phyloP scores from a whole-genome alignment of 1,140 invertebrate genomes.

The Medauroidea extradentata region DNA sequence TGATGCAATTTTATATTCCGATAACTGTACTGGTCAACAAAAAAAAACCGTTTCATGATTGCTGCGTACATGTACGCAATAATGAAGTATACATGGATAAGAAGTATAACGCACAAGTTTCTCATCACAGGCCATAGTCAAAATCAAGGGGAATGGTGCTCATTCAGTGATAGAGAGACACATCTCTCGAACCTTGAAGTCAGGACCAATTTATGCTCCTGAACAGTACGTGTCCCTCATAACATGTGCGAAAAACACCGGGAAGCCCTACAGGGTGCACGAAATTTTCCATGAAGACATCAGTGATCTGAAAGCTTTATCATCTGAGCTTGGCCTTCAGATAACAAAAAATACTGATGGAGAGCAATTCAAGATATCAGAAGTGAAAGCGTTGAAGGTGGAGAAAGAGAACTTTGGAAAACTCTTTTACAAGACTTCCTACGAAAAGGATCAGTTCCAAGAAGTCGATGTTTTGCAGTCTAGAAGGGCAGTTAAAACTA shows the following conservation, averaged over 20 bases:
- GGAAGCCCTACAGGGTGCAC: conserved; percentile 28
- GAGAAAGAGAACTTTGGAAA: too few species aligned
- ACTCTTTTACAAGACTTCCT: too few species aligned
- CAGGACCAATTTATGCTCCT: too few species aligned
- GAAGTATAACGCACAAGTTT: conserved; percentile 33
- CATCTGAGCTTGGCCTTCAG: conserved; percentile 11
- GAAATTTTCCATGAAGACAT: conserved; percentile 24
- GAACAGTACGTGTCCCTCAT: conserved; percentile 23
- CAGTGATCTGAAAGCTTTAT: conserved; percentile 18
- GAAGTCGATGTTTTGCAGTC: too few species aligned
- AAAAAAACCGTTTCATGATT: conserved; percentile 3
- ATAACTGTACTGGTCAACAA: conserved; percentile 23
- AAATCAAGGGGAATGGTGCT: conserved; percentile 33
- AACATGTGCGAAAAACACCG: conserved; percentile 28
- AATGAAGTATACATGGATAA: conserved; percentile 21
- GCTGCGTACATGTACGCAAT: conserved; percentile 3
- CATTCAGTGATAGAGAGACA: conserved; percentile 30
- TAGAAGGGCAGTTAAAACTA: too few species aligned
- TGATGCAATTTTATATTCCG: background rate
- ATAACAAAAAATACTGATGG: too few species aligned
- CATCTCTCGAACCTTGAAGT: too few species aligned
- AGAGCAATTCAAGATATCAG: too few species aligned
- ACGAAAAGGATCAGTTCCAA: too few species aligned
- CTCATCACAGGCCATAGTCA: conserved; percentile 33
- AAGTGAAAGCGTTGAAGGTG: too few species aligned